A percentile compares a stretch with the other conserved stretches of the same genome.
Evolutionary conservation across 2,797 vertebrate species (phyloP).

Genomic region (Bradypus variegatus): DNA sequence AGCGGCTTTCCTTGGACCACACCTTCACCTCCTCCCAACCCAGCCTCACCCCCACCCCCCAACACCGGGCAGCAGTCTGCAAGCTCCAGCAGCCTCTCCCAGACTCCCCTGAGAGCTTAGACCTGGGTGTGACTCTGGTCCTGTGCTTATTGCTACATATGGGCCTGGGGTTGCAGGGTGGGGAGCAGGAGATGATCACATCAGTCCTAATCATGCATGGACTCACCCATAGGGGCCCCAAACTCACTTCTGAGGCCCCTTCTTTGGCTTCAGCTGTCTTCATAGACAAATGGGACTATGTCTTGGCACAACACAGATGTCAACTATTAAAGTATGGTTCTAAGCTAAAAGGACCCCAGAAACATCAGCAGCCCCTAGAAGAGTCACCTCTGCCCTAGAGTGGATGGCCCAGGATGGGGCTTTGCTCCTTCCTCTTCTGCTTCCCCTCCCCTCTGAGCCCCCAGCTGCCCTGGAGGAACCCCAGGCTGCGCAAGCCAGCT

Average conservation of each 20-base stretch:
- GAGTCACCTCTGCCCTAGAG: neutral
- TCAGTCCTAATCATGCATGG: slow-evolving; percentile 41
- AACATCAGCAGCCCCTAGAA: neutral
- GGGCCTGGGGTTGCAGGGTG: slow-evolving; percentile 20
- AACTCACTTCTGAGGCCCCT: slow-evolving; percentile 38
- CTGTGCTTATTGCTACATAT: slow-evolving; percentile 39
- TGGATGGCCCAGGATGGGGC: neutral
- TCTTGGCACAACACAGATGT: slow-evolving; percentile 50
- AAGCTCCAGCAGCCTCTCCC: slow-evolving; percentile 47
- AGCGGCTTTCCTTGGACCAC: neutral
- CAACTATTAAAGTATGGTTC: slow-evolving; percentile 25
- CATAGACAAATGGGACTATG: slow-evolving; percentile 40
- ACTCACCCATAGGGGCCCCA: slow-evolving; percentile 41
- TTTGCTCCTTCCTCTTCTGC: neutral
- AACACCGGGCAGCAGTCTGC: slow-evolving; percentile 2
- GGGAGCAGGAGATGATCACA: slow-evolving; percentile 51
- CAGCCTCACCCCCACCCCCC: neutral
- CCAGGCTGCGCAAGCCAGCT: slow-evolving; percentile 50
- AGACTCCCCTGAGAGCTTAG: slow-evolving; percentile 46
- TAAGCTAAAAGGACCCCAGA: neutral
- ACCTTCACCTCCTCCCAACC: slow-evolving; percentile 18
- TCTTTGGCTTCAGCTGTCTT: slow-evolving; percentile 54
- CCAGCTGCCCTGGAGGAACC: slow-evolving; percentile 11
- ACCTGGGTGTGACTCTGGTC: slow-evolving; percentile 60
- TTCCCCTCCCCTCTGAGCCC: neutral